These are phyloP conservation scores for Phalera bucephala DNA, from an alignment of 2,888 invertebrate species.

Conservation along the genomic window DNA sequence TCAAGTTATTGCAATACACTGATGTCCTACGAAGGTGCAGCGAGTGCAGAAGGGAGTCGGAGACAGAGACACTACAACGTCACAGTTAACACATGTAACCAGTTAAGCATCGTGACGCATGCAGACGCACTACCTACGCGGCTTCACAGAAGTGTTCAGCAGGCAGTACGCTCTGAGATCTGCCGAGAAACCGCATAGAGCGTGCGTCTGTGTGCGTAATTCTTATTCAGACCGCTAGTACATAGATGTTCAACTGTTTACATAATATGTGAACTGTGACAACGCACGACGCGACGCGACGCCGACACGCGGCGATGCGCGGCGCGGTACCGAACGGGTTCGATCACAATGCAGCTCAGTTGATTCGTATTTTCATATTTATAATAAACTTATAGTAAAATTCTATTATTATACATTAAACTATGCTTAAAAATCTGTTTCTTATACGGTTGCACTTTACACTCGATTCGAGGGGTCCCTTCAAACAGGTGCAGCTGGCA, in stretches of 20 bases:
- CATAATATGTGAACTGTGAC: too few relatives aligned
- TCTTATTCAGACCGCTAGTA: too few relatives aligned
- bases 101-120: too few relatives aligned
- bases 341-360: constrained; percentile 81
- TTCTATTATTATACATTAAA: constrained; percentile 67
- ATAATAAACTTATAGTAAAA: constrained; percentile 76
- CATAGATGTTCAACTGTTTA: too few relatives aligned
- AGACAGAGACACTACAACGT: constrained; percentile 57
- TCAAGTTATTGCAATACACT: constrained; percentile 11
- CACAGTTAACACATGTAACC: too few relatives aligned
- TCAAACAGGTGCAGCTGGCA: constrained; percentile 19
- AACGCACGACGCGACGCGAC: constrained; percentile 34
- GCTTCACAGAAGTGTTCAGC: too few relatives aligned
- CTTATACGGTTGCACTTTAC: constrained; percentile 37
- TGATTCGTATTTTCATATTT: constrained; percentile 67
- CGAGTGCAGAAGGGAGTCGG: constrained; percentile 49
- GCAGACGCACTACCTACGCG: too few relatives aligned
- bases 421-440: constrained; percentile 53
- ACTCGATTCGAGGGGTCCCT: constrained; percentile 32
- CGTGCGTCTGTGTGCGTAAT: too few relatives aligned
- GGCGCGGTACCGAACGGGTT: constrained; percentile 53
- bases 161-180: too few relatives aligned
- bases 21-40: constrained; percentile 50
- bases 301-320: constrained; percentile 15
- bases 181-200: too few relatives aligned